A percentile compares a stretch with the other conserved stretches of the same genome.
Evolutionary conservation across 1,140 invertebrate genomes (phyloP).

Genomic region (Drosophila serrata): DNA sequence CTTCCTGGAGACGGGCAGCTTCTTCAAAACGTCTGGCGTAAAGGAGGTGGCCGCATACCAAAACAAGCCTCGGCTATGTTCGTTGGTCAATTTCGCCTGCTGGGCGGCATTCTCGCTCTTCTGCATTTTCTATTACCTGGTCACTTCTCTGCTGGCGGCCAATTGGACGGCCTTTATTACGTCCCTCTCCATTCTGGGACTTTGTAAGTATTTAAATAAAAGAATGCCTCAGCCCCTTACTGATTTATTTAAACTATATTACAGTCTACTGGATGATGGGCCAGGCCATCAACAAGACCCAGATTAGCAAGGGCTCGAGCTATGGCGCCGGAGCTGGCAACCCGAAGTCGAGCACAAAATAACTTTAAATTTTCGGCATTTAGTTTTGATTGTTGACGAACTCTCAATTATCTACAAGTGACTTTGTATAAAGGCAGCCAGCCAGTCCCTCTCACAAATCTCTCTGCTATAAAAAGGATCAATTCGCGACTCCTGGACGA

Average conservation of each 20-base stretch:
- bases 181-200: constrained; percentile 88
- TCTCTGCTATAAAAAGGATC: constrained; percentile 36
- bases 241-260: constrained; percentile 70
- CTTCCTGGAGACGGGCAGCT: constrained; percentile 93
- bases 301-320: constrained; percentile 92
- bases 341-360: constrained; percentile 68
- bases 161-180: constrained; percentile 90
- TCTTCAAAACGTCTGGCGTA: constrained; percentile 91
- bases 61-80: constrained; percentile 88
- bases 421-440: constrained; percentile 43
- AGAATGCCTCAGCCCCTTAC: not conserved
- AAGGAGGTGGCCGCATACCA: constrained; percentile 87
- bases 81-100: constrained; percentile 89
- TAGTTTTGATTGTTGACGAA: constrained; percentile 61
- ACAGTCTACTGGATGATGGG: constrained; percentile 92
- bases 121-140: constrained; percentile 90
- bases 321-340: constrained; percentile 87
- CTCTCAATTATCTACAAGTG: constrained; percentile 63
- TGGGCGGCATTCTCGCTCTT: constrained; percentile 91
- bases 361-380: constrained; percentile 58
- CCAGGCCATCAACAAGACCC: constrained; percentile 92
- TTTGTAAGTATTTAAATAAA: constrained; percentile 87
- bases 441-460: constrained; percentile 36
- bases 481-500: constrained; percentile 37
- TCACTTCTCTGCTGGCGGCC: constrained; percentile 90